phyloP scores from a whole-genome alignment of 2,113 vertebrate species.

The Dromas ardeola region DNA sequence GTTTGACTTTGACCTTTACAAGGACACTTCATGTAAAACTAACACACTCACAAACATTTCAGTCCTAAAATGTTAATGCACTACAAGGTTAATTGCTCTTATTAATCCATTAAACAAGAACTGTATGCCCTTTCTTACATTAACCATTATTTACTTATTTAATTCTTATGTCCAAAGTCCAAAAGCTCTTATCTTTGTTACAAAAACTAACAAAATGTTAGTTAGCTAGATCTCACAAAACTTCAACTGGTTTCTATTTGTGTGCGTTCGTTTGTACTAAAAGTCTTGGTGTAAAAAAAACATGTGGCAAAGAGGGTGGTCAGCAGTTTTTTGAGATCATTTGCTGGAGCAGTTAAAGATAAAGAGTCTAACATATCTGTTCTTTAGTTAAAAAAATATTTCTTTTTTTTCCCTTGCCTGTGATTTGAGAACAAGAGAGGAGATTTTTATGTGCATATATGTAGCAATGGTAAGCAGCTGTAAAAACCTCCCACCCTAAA shows the following conservation, averaged over 20 bases:
- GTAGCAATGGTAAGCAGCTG: constrained; percentile 47
- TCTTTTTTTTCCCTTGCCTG: constrained; percentile 15
- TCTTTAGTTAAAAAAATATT: constrained; percentile 30
- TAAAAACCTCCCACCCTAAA: constrained; percentile 43
- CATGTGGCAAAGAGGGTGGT: constrained; percentile 6
- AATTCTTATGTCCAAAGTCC: constrained; percentile 15
- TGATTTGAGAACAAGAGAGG: constrained; percentile 17
- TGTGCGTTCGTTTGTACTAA: neutral
- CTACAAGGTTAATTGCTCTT: constrained; percentile 57
- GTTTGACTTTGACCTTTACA: constrained; percentile 32
- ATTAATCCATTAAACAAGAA: constrained; percentile 63
- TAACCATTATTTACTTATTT: constrained; percentile 57
- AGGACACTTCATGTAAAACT: constrained; percentile 42
- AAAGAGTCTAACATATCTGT: neutral
- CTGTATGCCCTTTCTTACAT: constrained; percentile 42
- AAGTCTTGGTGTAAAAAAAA: neutral
- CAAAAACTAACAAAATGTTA: constrained; percentile 12
- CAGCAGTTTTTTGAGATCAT: constrained; percentile 1
- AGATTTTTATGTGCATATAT: constrained; percentile 47
- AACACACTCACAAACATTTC: constrained; percentile 18
- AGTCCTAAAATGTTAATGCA: constrained; percentile 59
- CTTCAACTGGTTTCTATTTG: neutral
- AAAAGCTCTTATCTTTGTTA: constrained; percentile 14
- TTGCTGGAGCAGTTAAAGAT: neutral
- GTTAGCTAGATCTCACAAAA: neutral